phyloP scores from a whole-genome alignment of 2,113 vertebrate species.

The Propithecus coquereli region DNA sequence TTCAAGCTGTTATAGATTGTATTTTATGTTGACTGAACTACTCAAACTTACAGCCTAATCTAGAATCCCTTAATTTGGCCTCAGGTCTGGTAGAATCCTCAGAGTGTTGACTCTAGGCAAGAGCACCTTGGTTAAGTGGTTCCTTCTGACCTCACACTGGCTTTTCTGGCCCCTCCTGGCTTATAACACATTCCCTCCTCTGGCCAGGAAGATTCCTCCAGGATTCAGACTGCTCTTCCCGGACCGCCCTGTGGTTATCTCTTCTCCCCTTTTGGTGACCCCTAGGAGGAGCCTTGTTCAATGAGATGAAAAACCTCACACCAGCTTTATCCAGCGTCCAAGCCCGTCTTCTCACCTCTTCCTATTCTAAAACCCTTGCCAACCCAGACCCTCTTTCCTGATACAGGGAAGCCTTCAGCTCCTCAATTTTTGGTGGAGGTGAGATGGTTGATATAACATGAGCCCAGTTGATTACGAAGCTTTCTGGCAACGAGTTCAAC shows the following conservation, averaged over 20 bases:
- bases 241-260: neutral
- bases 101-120: neutral
- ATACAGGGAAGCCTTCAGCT: neutral
- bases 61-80: neutral
- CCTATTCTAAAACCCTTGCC: neutral
- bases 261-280: neutral
- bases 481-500: neutral
- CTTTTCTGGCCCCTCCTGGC: neutral
- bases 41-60: neutral
- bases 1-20: neutral
- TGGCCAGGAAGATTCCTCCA: neutral
- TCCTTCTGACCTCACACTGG: neutral
- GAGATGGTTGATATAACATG: neutral
- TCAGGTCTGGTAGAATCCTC: neutral
- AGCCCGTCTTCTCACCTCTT: neutral
- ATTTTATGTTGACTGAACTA: neutral
- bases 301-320: neutral
- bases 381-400: neutral
- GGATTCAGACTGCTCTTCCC: neutral
- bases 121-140: neutral
- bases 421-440: neutral
- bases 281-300: neutral
- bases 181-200: neutral
- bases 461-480: neutral
- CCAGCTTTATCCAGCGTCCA: neutral